Base-by-base conservation (phyloP, 2,888 invertebrate genomes). In the Melipona bicolor region DNA sequence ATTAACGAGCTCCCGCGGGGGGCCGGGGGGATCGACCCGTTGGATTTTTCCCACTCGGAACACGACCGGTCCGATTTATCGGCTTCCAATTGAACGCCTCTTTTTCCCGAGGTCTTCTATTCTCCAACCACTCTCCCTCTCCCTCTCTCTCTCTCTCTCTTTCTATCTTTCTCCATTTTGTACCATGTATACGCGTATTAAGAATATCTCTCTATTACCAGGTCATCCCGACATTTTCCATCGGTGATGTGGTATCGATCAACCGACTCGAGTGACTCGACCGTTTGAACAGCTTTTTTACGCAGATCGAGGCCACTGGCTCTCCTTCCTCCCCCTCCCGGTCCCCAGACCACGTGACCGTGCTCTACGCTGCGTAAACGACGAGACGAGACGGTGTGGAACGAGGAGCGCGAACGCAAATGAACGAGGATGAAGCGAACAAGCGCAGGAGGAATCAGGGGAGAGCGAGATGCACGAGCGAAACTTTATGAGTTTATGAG, bases 401-500 rank as follows among this genome's bases (percentile, higher is more conserved):
- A 27, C 19, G 19, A 36, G 4, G 21, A 15, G 11, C 19, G 9
- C 11, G 32, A 21, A 11, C 4, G 24, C 17, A 24, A 19, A 24
- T 19, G 74, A 19, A 19, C 19, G 43, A n/a, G 54, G 27, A 19
- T 54, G 13, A 74, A 27, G 61, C 43, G 36, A 36, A 71, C 36
- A 67, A 24, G 52, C 13, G 24, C 9, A 4, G 50, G 1, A 59
- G 32, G 68, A 75, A 32, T 61, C 9, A 11, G 4, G 21, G 32
- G 64, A 65, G 54, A 36, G 52, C 24, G 78, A 52, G 77, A 82
- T 59, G 77, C 49, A 74, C 54, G 77, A 83, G 79, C 74, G 88
- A 90, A 61, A 91, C 85, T 92, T 91, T 90, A 91, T 89, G 91
- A 91, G 91, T 91, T 91, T 91, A 91, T 90, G 90, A 90, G 90